phyloP scores from a whole-genome alignment of 2,797 vertebrate species.

The Phoxinus dragarum region DNA sequence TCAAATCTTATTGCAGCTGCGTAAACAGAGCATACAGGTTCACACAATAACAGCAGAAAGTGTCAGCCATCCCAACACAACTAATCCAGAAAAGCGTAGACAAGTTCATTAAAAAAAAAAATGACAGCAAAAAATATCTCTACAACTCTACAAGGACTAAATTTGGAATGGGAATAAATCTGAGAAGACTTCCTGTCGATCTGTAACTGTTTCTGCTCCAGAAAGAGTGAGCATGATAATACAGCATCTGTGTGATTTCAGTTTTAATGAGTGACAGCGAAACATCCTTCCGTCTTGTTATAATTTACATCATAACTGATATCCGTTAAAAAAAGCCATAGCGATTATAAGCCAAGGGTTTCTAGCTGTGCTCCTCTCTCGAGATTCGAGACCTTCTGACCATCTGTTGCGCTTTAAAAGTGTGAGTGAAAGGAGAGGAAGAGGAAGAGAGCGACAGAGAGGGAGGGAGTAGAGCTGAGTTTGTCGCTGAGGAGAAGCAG shows the following conservation, averaged over 20 bases:
- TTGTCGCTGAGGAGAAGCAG: constrained; percentile 52
- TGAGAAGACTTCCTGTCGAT: constrained; percentile 21
- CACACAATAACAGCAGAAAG: neutral
- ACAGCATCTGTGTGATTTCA: constrained; percentile 1
- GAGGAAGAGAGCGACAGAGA: constrained; percentile 58
- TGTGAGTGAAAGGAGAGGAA: constrained; percentile 27
- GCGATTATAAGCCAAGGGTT: constrained; percentile 27
- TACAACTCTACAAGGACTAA: neutral
- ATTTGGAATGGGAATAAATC: neutral
- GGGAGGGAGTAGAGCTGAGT: constrained; percentile 55
- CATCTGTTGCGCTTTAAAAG: constrained; percentile 69
- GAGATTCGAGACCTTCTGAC: constrained; percentile 63
- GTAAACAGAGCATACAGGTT: constrained; percentile 8
- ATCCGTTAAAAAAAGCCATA: neutral
- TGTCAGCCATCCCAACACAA: constrained; percentile 2
- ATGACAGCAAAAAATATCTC: neutral
- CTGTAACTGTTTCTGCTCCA: neutral
- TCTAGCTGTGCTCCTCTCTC: constrained; percentile 55
- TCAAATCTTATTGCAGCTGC: neutral
- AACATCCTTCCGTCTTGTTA: neutral
- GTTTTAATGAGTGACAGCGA: neutral
- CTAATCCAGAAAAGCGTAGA: neutral
- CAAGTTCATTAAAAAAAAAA: neutral
- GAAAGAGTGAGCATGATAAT: neutral
- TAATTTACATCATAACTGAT: neutral